Conservation (phyloP, 2,113 vertebrate species). For the Reinhardtius hippoglossoides region DNA sequence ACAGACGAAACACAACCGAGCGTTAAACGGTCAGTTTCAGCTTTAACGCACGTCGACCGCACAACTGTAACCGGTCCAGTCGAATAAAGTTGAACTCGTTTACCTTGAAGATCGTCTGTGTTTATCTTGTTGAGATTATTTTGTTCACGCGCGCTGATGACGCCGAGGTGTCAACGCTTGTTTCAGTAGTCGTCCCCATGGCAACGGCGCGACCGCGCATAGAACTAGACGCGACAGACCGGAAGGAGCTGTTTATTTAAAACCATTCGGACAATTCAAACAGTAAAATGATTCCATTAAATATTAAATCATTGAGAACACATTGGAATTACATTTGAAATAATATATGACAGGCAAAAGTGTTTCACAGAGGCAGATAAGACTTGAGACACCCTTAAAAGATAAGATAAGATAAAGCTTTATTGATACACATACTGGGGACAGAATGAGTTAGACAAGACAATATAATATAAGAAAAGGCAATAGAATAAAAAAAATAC, state of each 20-base stretch:
- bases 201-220: conserved; percentile 60
- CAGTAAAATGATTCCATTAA: background rate
- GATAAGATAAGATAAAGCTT: too few relatives aligned
- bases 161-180: conserved; percentile 56
- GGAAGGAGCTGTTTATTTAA: background rate
- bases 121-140: conserved; percentile 28
- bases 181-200: conserved; percentile 64
- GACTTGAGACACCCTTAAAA: too few relatives aligned
- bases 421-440: too few relatives aligned
- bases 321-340: too few relatives aligned
- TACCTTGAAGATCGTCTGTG: conserved; percentile 35
- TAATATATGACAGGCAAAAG: too few relatives aligned
- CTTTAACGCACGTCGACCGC: background rate
- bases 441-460: too few relatives aligned
- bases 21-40: background rate
- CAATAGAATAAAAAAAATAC: too few relatives aligned
- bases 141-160: conserved; percentile 62
- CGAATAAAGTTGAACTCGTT: background rate
- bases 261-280: background rate
- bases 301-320: background rate
- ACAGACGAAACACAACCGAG: background rate
- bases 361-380: too few relatives aligned
- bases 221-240: conserved; percentile 20
- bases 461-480: too few relatives aligned
- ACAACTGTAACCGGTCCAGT: background rate